Conservation (phyloP, 2,113 vertebrate species). For the Trachemys scripta region DNA sequence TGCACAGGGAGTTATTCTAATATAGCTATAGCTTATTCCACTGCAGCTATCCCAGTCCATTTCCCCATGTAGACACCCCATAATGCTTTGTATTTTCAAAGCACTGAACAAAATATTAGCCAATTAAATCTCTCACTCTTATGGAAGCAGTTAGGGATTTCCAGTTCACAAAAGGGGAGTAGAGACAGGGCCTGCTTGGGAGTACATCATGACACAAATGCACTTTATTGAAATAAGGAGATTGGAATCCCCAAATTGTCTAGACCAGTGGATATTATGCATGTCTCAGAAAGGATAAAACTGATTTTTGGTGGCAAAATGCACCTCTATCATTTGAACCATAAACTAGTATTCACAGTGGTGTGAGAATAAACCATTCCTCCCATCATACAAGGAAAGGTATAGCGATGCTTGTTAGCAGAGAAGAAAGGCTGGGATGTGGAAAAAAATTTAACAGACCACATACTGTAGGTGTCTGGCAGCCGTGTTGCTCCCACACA, state of each 20-base stretch:
- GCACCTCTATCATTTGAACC: background rate
- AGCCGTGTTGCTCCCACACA: background rate
- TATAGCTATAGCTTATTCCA: background rate
- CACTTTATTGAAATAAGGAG: background rate
- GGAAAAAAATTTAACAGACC: background rate
- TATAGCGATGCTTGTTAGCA: background rate
- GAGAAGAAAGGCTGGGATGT: background rate
- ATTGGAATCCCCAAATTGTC: background rate
- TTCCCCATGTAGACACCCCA: background rate
- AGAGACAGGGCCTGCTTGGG: background rate
- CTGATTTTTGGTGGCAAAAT: background rate
- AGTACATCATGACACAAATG: background rate
- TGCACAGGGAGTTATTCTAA: background rate
- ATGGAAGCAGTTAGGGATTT: background rate
- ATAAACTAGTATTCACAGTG: background rate
- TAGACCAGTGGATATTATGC: background rate
- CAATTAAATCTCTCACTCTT: background rate
- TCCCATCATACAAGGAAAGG: background rate
- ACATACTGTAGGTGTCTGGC: background rate
- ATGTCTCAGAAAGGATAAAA: background rate
- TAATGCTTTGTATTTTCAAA: background rate
- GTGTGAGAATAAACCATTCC: constrained; percentile 25
- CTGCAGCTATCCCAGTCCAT: fast-evolving
- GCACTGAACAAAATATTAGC: background rate
- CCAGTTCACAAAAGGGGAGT: background rate